Percentiles rank a stretch among this genome's conserved stretches.
Evolutionary conservation across 2,113 vertebrate genomes (phyloP).

Genomic region (Otolemur garnettii): DNA sequence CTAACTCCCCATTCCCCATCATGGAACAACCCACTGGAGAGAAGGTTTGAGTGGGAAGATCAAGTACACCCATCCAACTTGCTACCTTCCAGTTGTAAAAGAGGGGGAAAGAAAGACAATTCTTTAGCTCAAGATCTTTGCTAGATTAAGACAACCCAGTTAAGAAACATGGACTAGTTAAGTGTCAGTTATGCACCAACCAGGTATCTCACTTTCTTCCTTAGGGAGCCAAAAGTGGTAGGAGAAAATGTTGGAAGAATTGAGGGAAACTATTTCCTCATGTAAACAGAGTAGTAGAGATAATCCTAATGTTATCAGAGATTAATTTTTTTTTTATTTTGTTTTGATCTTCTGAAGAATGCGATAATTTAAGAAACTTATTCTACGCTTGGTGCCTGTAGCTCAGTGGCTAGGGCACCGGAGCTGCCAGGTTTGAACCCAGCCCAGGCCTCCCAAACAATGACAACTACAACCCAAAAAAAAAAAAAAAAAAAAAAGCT

Average conservation of each 20-base stretch:
- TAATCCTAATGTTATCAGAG: not conserved
- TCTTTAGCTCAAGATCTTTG: not conserved
- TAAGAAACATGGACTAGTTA: not conserved
- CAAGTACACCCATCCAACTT: not conserved
- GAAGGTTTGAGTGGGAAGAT: not conserved
- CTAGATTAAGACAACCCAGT: not conserved
- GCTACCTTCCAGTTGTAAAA: not conserved
- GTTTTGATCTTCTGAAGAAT: constrained; percentile 45
- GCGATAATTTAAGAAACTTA: not conserved
- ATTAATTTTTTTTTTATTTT: constrained; percentile 36
- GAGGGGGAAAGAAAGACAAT: not conserved
- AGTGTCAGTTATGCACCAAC: not conserved
- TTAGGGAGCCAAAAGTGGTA: not conserved
- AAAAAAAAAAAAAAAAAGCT: no score
- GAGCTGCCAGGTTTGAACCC: no score
- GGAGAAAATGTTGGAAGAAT: not conserved
- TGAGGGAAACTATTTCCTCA: constrained; percentile 12
- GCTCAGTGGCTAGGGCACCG: no score
- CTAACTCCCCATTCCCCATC: not conserved
- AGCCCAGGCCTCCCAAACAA: no score
- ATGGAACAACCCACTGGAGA: not conserved
- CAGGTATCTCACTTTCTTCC: not conserved
- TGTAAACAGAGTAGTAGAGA: not conserved
- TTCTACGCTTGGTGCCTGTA: no score
- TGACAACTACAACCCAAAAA: no score